Conservation (phyloP, 1,140 invertebrate species). For the Linepithema humile region DNA sequence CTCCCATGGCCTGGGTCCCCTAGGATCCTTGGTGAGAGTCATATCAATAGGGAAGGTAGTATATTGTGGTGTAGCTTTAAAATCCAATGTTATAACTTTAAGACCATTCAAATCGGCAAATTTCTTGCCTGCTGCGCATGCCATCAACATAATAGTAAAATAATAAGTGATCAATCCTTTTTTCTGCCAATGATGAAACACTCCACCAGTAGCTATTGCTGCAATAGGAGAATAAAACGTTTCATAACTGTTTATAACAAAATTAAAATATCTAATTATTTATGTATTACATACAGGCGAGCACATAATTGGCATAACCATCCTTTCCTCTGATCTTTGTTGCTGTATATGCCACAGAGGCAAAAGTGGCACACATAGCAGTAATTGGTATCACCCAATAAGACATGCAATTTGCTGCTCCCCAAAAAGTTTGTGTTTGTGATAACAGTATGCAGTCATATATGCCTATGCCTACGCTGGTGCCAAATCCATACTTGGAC, state of each 20-base stretch:
- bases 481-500: constrained; percentile 85
- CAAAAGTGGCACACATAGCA: constrained; percentile 87
- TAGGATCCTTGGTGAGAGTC: neutral
- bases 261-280: neutral
- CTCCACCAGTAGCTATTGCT: neutral
- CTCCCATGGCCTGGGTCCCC: neutral
- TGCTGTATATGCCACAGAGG: constrained; percentile 85
- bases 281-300: constrained; percentile 72
- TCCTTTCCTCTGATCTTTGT: constrained; percentile 87
- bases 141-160: neutral
- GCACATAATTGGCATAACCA: constrained; percentile 82
- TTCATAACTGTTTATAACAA: neutral
- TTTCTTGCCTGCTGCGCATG: neutral
- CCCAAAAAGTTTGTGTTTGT: constrained; percentile 84
- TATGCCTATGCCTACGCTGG: constrained; percentile 78
- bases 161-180: neutral
- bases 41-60: neutral
- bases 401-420: constrained; percentile 82
- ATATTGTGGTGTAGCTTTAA: neutral
- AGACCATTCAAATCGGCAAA: neutral
- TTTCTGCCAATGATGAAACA: neutral
- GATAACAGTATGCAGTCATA: constrained; percentile 86
- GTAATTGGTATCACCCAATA: constrained; percentile 86
- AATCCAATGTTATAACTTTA: neutral
- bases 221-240: constrained; percentile 39